phyloP scores from a whole-genome alignment of 2,113 vertebrate genomes.

The Passer domesticus region DNA sequence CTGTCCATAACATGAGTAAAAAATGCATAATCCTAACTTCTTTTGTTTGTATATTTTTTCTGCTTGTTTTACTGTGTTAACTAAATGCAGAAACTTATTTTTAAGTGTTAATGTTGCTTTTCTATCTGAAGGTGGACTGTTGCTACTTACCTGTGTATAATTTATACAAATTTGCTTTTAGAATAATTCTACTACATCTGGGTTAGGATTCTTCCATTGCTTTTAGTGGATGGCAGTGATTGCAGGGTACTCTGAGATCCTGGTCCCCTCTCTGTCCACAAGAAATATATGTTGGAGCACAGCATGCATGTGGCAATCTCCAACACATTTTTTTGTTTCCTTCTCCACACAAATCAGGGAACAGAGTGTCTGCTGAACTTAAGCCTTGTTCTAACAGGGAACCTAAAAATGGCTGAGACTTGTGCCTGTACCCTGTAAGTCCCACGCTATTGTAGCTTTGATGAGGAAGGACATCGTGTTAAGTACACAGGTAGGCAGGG shows the following conservation, averaged over 20 bases:
- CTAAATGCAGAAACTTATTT: not conserved
- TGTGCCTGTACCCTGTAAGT: not conserved
- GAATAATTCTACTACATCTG: not conserved
- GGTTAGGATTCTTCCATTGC: not conserved
- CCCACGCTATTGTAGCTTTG: not conserved
- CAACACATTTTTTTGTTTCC: not conserved
- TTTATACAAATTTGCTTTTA: not conserved
- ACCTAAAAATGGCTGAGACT: not conserved
- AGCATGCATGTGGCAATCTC: not conserved
- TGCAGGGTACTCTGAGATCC: not conserved
- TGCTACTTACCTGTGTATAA: not conserved
- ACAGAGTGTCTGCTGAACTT: not conserved
- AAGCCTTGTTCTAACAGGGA: not conserved
- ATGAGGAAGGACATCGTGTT: not conserved
- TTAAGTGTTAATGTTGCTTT: not conserved
- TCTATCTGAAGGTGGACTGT: not conserved
- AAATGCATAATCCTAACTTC: not conserved
- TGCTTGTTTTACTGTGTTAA: not conserved
- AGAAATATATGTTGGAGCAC: not conserved
- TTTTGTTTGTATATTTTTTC: not conserved
- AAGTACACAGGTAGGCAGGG: not conserved
- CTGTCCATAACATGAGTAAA: not conserved
- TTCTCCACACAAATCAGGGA: not conserved
- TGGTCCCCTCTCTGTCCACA: too few species aligned
- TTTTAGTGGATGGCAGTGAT: not conserved